Evolutionary conservation across 2,113 vertebrate genomes (phyloP), one percentile per base, ranked within the genome.

Genomic region (Corythaeola cristata): DNA sequence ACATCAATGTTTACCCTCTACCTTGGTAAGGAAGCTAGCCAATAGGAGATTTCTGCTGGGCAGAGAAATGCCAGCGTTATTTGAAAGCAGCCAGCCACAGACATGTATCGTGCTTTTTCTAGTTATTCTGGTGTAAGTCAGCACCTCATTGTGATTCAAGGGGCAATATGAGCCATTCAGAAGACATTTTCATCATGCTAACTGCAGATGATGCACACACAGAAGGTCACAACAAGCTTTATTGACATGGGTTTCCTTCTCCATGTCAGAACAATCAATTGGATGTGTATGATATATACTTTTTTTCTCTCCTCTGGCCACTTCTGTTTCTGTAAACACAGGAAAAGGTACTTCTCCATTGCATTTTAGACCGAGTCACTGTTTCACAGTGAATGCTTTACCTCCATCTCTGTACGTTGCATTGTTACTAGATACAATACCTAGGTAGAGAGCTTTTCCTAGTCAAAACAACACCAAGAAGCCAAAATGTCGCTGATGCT

Each of bases 331-430:
- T 59, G 2, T 41, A 62, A 85, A 66, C 11, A 63, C 8, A 21
- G 5, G 11, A 20, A 87, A 73, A 77, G 24, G 1, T 28, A 62
- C 4, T 64, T 60, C 22, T 56, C 8, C 15, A 3, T 6, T 58
- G 37, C 21, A 24, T 88, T 85, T 91, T 62, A 68, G 32, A 7
- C 5, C 26, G 24, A 45, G 14, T 89, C 8, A 33, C 11, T 55
- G 4, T 26, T 15, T 24, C 33, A 39, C 19, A 53, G 3, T 30
- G 30, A 85, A 52, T 15, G 11, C 12, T 77, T 73, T 60, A 45
- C 4, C 15, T 14, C 27, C 13, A 9, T 19, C 37, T 39, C 37
- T 27, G 11, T n/a, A 22, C 0, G 0, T 44, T 58, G 15, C 26
- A 45, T 11, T 49, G 27, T 37, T 33, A 23, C 12, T 23, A 30